A percentile compares a stretch with the other conserved stretches of the same genome.
Conservation (phyloP, 2,797 vertebrate species). For the Acrossocheilus fasciatus region DNA sequence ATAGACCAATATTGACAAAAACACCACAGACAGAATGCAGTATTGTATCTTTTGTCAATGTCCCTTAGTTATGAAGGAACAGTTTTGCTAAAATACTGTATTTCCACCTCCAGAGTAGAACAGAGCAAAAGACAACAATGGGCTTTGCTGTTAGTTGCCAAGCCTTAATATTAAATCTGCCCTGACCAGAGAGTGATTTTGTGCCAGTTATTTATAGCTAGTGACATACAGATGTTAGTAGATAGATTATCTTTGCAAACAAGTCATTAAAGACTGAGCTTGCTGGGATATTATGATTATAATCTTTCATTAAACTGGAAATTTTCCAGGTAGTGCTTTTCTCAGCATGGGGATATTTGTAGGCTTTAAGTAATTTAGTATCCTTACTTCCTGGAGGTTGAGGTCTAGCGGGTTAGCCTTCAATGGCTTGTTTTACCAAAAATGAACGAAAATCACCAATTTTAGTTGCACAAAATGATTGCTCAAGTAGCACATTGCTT, state of each 20-base stretch:
- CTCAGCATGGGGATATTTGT: slow-evolving; percentile 28
- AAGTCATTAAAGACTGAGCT: slow-evolving; percentile 9
- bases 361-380: background rate
- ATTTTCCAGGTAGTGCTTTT: background rate
- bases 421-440: background rate
- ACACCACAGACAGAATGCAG: background rate
- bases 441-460: background rate
- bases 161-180: background rate
- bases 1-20: background rate
- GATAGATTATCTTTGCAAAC: background rate
- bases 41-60: background rate
- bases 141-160: background rate
- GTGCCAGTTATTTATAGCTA: background rate
- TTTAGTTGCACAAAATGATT: slow-evolving; percentile 18
- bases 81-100: background rate
- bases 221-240: background rate
- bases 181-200: background rate
- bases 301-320: slow-evolving; percentile 43
- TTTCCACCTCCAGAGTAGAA: background rate
- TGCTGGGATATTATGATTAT: slow-evolving; percentile 32
- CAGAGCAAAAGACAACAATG: background rate
- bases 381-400: background rate
- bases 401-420: slow-evolving; percentile 9
- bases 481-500: background rate
- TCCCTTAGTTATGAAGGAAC: background rate